Conservation (phyloP, 2,797 vertebrate genomes). For the Champsocephalus esox region DNA sequence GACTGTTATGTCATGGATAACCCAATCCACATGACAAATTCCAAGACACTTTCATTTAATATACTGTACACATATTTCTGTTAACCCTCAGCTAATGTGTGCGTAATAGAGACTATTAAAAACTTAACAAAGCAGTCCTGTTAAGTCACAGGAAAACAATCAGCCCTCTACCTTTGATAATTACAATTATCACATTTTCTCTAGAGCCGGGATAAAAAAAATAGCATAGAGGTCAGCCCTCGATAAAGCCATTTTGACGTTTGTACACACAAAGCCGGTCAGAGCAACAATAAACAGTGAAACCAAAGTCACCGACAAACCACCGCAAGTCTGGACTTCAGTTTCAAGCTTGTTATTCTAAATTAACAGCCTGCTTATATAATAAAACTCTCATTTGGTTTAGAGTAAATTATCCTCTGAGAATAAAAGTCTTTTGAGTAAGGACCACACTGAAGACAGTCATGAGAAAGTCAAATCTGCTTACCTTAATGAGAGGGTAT, state of each 20-base stretch:
- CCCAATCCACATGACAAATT: constrained; percentile 20
- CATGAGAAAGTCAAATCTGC: constrained; percentile 10
- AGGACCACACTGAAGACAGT: not conserved
- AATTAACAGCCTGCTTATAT: not conserved
- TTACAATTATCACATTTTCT: constrained; percentile 7
- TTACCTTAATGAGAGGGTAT: constrained; percentile 77
- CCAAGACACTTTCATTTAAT: constrained; percentile 26
- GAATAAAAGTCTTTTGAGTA: constrained; percentile 4
- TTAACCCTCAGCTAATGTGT: not conserved
- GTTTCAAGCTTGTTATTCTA: constrained; percentile 8
- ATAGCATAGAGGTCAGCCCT: constrained; percentile 12
- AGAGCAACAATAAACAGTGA: constrained; percentile 41
- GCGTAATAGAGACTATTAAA: not conserved
- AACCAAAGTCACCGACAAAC: constrained; percentile 27
- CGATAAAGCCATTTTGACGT: constrained; percentile 16
- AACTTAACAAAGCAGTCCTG: constrained; percentile 2
- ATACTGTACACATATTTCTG: not conserved
- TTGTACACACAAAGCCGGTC: constrained; percentile 32
- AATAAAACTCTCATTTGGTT: not conserved
- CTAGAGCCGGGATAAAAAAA: constrained; percentile 1
- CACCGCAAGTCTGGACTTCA: constrained; percentile 3
- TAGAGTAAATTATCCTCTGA: not conserved
- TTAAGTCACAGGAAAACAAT: constrained; percentile 8
- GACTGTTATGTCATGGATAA: constrained; percentile 30
- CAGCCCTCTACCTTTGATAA: not conserved